These are phyloP conservation scores for Spatulosminthurus flaviceps DNA, from an alignment of 2,888 invertebrate species.

Conservation along the genomic window DNA sequence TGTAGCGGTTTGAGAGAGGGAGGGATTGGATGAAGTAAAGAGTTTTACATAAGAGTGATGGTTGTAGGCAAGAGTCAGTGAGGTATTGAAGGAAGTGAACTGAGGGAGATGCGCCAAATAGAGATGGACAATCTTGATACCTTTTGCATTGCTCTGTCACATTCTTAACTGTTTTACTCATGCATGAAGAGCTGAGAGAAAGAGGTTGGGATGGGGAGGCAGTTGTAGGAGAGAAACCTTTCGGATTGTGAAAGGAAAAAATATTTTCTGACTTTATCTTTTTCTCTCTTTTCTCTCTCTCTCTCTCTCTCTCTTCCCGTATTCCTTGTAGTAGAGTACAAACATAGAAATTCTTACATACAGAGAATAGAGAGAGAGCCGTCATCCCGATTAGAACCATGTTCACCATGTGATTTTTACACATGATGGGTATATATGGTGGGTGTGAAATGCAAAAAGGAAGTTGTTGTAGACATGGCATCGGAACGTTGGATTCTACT, in stretches of 20 bases:
- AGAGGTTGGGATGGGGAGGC: not conserved
- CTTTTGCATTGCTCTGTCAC: constrained; percentile 31
- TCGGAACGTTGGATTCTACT: constrained; percentile 3
- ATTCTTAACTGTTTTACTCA: constrained; percentile 29
- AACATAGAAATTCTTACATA: too few species aligned
- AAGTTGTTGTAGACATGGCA: constrained; percentile 30
- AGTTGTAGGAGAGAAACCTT: not conserved
- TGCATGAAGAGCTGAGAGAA: constrained; percentile 19
- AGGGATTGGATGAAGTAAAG: not conserved
- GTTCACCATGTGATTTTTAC: not conserved
- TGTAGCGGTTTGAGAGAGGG: not conserved
- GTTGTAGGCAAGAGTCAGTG: not conserved
- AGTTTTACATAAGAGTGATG: too few species aligned
- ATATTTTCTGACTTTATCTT: too few species aligned
- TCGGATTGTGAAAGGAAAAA: too few species aligned
- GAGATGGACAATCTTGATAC: constrained; percentile 32
- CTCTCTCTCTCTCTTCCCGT: too few species aligned
- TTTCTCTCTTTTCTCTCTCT: too few species aligned
- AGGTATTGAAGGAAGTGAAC: not conserved
- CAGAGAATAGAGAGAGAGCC: too few species aligned
- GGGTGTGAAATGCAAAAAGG: constrained; percentile 14
- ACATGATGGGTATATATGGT: not conserved
- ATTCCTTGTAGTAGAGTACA: too few species aligned
- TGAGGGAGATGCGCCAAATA: constrained; percentile 6
- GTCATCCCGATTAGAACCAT: not conserved